phyloP scores from a whole-genome alignment of 2,113 vertebrate genomes.

The Leptobrachium leishanense region DNA sequence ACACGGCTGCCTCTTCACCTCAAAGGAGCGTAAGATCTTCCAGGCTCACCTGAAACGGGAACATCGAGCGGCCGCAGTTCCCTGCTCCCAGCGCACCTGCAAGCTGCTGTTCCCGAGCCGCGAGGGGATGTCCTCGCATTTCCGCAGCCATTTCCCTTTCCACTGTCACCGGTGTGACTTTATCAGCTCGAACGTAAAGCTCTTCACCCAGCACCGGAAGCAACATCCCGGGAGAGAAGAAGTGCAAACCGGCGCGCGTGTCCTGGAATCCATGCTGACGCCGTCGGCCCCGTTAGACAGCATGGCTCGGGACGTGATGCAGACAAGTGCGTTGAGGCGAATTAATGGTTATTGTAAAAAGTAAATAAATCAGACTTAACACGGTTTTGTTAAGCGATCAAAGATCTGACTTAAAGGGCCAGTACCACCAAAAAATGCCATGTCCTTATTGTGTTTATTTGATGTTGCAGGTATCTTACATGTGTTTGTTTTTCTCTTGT shows the following conservation, averaged over 20 bases:
- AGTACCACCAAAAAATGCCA: too few relatives aligned
- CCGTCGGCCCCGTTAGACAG: neutral
- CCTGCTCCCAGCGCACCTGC: slow-evolving; percentile 71
- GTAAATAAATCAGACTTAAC: too few relatives aligned
- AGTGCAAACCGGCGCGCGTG: neutral
- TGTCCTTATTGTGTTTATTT: too few relatives aligned
- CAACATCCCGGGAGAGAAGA: slow-evolving; percentile 52
- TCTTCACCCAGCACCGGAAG: slow-evolving; percentile 70
- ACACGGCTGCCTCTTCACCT: slow-evolving; percentile 64
- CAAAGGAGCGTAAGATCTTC: slow-evolving; percentile 63
- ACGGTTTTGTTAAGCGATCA: too few relatives aligned
- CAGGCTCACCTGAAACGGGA: slow-evolving; percentile 64
- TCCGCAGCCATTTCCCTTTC: slow-evolving; percentile 73
- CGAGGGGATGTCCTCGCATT: slow-evolving; percentile 74
- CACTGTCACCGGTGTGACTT: slow-evolving; percentile 75
- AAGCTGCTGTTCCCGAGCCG: slow-evolving; percentile 65
- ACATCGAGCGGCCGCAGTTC: slow-evolving; percentile 62
- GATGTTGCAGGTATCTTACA: too few relatives aligned
- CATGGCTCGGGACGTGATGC: too few relatives aligned
- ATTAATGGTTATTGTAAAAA: too few relatives aligned
- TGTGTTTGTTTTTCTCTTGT: too few relatives aligned
- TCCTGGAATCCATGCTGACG: neutral
- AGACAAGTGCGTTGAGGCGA: slow-evolving; percentile 4
- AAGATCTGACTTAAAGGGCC: too few relatives aligned
- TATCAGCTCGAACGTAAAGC: slow-evolving; percentile 67